Evolutionary conservation across 2,888 invertebrate genomes (phyloP).

Genomic region (Dryococelus australis): DNA sequence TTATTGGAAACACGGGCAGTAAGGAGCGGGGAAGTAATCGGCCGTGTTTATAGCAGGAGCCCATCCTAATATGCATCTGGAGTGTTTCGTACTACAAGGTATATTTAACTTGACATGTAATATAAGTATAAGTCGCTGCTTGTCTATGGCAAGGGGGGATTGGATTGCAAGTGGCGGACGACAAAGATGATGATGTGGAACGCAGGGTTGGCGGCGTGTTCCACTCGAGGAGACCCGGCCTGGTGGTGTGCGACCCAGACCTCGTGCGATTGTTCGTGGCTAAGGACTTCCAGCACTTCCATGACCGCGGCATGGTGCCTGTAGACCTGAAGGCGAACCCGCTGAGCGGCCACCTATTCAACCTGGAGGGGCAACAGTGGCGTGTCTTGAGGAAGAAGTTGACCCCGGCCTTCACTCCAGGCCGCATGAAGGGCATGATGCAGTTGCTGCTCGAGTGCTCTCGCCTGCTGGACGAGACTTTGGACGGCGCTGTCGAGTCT

Average conservation of each 20-base stretch:
- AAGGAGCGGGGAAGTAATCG: too few species aligned
- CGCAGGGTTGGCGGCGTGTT: constrained; percentile 18
- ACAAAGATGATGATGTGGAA: not conserved
- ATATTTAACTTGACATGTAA: too few species aligned
- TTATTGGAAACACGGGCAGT: too few species aligned
- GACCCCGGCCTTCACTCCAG: constrained; percentile 41
- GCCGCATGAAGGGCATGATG: constrained; percentile 41
- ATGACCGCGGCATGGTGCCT: constrained; percentile 17
- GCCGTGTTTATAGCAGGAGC: too few species aligned
- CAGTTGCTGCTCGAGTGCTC: constrained; percentile 33
- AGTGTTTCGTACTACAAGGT: too few species aligned
- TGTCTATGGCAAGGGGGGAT: too few species aligned
- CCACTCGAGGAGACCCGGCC: not conserved
- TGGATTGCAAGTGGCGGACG: too few species aligned
- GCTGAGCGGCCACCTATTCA: constrained; percentile 39
- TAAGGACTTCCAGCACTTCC: constrained; percentile 20
- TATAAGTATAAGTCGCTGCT: too few species aligned
- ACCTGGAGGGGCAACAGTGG: constrained; percentile 39
- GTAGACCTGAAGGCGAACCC: constrained; percentile 38
- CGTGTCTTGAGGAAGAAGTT: constrained; percentile 37
- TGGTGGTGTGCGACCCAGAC: constrained; percentile 9
- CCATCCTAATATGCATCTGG: too few species aligned
- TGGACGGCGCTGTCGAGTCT: not conserved
- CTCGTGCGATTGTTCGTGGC: not conserved
- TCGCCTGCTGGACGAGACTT: constrained; percentile 13